A percentile compares a stretch with the other conserved stretches of the same genome.
These are phyloP conservation scores for Phoeniculus purpureus DNA, from an alignment of 2,797 vertebrate genomes.

Conservation along the genomic window DNA sequence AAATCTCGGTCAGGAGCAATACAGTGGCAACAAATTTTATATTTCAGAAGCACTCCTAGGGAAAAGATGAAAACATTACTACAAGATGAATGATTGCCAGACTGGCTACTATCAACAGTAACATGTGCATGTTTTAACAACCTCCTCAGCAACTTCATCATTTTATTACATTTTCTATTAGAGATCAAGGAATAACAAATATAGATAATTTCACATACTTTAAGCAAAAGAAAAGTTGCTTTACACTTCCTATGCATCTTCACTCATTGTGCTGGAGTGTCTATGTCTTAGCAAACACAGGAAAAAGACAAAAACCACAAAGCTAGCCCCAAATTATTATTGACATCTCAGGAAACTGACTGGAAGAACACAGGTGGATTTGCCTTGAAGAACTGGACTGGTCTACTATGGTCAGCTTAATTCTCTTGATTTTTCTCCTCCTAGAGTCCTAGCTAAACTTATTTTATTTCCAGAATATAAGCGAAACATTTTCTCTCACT, in stretches of 20 bases:
- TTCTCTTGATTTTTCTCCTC: background rate
- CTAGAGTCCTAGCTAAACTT: background rate
- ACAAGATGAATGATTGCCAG: background rate
- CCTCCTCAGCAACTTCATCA: background rate
- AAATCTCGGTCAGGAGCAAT: rapidly evolving
- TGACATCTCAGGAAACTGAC: background rate
- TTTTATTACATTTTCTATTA: background rate
- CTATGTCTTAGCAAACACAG: background rate
- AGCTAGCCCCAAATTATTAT: background rate
- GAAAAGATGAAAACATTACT: background rate
- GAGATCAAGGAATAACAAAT: background rate
- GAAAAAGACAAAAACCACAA: rapidly evolving
- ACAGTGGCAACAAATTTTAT: background rate
- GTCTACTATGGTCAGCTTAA: background rate
- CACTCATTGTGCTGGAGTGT: rapidly evolving
- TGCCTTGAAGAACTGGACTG: background rate
- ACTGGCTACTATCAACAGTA: background rate
- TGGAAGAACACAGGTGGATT: rapidly evolving
- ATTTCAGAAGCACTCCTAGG: background rate
- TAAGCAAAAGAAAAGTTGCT: background rate
- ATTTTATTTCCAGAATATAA: background rate
- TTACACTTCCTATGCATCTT: background rate
- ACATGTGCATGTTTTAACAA: background rate
- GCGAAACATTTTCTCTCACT: background rate
- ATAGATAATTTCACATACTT: background rate